phyloP scores from a whole-genome alignment of 2,113 vertebrate genomes.

The Dicaeum eximium region DNA sequence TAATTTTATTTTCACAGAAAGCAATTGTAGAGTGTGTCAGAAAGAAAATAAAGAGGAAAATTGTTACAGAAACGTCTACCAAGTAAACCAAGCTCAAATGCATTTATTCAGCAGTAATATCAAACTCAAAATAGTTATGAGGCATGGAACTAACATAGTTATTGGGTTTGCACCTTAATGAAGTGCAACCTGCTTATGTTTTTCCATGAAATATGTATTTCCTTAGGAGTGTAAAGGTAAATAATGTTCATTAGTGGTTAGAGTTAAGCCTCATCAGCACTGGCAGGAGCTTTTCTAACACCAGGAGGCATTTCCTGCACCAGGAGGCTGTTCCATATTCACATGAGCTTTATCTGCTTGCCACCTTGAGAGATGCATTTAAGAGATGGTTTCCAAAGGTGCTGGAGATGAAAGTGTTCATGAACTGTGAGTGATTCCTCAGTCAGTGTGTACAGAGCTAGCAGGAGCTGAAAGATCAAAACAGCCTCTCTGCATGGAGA shows the following conservation, averaged over 20 bases:
- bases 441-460: neutral
- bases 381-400: neutral
- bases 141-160: neutral
- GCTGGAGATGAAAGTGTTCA: neutral
- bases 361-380: neutral
- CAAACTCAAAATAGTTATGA: neutral
- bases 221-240: neutral
- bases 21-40: neutral
- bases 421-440: neutral
- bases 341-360: neutral
- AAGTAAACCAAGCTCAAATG: neutral
- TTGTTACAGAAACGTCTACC: neutral
- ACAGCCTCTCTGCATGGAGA: neutral
- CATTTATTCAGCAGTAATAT: neutral
- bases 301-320: neutral
- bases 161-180: neutral
- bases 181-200: neutral
- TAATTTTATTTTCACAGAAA: neutral
- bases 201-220: neutral
- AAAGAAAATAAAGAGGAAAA: neutral
- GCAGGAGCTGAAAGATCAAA: neutral
- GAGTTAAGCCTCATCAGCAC: neutral
- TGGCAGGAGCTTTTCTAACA: neutral
- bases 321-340: neutral
- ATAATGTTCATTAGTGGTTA: neutral